Evolutionary conservation across 2,797 vertebrate genomes (phyloP).

Genomic region (Falco novaeseelandiae): DNA sequence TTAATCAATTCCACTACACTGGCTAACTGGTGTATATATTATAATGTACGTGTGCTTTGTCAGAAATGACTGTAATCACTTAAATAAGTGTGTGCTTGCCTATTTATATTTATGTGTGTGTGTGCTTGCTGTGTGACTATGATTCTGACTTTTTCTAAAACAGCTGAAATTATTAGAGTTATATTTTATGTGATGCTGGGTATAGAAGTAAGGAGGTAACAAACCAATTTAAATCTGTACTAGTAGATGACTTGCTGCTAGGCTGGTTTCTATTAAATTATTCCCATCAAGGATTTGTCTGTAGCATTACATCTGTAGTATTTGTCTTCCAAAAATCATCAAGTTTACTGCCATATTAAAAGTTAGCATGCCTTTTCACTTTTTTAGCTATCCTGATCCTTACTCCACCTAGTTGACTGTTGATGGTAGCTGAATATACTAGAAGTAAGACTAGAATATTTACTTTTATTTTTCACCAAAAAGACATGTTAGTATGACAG

Average conservation of each 20-base stretch:
- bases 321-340: neutral
- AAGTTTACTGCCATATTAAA: neutral
- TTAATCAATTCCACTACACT: slow-evolving; percentile 19
- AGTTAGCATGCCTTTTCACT: neutral
- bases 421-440: neutral
- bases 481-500: neutral
- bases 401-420: neutral
- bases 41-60: neutral
- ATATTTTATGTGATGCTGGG: neutral
- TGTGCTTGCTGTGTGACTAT: neutral
- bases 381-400: neutral
- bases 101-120: neutral
- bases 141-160: neutral
- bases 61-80: slow-evolving; percentile 23
- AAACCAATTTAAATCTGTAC: slow-evolving; percentile 33
- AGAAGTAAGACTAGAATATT: neutral
- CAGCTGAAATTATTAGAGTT: slow-evolving; percentile 25
- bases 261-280: neutral
- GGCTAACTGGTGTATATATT: neutral
- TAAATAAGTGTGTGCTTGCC: neutral
- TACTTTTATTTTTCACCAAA: neutral
- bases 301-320: neutral
- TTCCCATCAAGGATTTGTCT: neutral
- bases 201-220: slow-evolving; percentile 7
- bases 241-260: slow-evolving; percentile 14